Percentiles rank a stretch among this genome's conserved stretches.
phyloP scores from a whole-genome alignment of 2,888 invertebrate genomes.

The Mylabris sibirica region DNA sequence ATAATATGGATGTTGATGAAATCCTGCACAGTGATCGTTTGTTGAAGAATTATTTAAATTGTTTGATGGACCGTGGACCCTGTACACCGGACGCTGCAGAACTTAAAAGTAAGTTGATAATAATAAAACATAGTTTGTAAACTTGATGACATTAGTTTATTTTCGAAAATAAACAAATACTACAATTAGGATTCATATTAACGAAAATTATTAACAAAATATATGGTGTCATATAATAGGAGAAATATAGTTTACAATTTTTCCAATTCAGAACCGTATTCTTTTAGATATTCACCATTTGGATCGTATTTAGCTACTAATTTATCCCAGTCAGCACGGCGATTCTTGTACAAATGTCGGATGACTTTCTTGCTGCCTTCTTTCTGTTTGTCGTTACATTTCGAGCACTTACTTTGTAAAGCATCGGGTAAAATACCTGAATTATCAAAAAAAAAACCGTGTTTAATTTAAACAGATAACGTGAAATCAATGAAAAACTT shows the following conservation, averaged over 20 bases:
- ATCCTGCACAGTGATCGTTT: conserved; percentile 70
- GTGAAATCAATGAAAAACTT: conserved; percentile 40
- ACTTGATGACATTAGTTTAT: background rate
- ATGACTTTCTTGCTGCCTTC: conserved; percentile 69
- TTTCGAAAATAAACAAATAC: background rate
- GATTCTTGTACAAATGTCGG: conserved; percentile 69
- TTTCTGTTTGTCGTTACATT: conserved; percentile 71
- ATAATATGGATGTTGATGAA: conserved; percentile 71
- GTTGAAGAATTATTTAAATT: conserved; percentile 71
- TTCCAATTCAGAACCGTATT: conserved; percentile 68
- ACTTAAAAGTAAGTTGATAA: conserved; percentile 58
- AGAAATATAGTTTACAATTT: conserved; percentile 37
- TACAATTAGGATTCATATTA: conserved; percentile 12
- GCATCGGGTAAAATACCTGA: conserved; percentile 73
- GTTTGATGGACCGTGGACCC: conserved; percentile 67
- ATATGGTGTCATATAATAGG: no score
- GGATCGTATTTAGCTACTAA: conserved; percentile 73
- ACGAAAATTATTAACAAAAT: conserved; percentile 19
- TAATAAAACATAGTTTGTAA: background rate
- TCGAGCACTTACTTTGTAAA: conserved; percentile 68
- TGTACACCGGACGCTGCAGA: conserved; percentile 73
- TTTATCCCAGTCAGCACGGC: conserved; percentile 68
- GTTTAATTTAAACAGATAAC: background rate
- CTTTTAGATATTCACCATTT: conserved; percentile 67
- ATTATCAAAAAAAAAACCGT: conserved; percentile 39